Evolutionary conservation across 2,797 vertebrate genomes (phyloP), one percentile per base, ranked within the genome.

Genomic region (Darevskia nairensis): DNA sequence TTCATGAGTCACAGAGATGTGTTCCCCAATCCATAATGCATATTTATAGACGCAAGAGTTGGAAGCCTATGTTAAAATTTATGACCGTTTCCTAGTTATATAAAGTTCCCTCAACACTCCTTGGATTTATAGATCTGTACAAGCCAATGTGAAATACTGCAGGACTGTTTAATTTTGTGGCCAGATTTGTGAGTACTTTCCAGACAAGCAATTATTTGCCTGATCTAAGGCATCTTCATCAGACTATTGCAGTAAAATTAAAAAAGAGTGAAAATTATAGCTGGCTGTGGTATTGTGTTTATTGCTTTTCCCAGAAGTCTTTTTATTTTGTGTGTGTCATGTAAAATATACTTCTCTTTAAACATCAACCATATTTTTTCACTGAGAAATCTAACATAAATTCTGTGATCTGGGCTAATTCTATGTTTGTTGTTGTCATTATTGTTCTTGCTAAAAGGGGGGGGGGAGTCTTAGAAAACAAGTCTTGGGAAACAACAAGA

Each of bases 391-490:
- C n/a, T 82, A 92, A 90, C 32, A 66, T 17, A 6, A 68, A 84
- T 93, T 68, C 46, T 94, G 88, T 94, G 88, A 95, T 94, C 92
- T 82, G 41, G 83, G 82, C 29, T 93, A 90, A 82, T 90, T 92
- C 85, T 69, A 13, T 50, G 4, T 71, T 71, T 71, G 29, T 71
- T n/a, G 27, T 86, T 87, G 86, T 86, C 86, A 7, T 55, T 68
- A 6, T 68, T 68, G 3, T 66, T 8, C 75, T 84, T 71, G 55
- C 19, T 23, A 35, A 74, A 64, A 90, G 25, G 23, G 25, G 23
- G 25, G 68, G 21, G 68, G 68, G 2, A 64, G 19, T 23, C 61
- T 64, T n/a, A 29, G 91, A 85, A 89, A 11, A 88, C 92, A 90
- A 66, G 75, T 86, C 74, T 90, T 74, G 84, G 77, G 79, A 11